phyloP scores from a whole-genome alignment of 2,797 vertebrate species.

The Toxotes lorentzi region DNA sequence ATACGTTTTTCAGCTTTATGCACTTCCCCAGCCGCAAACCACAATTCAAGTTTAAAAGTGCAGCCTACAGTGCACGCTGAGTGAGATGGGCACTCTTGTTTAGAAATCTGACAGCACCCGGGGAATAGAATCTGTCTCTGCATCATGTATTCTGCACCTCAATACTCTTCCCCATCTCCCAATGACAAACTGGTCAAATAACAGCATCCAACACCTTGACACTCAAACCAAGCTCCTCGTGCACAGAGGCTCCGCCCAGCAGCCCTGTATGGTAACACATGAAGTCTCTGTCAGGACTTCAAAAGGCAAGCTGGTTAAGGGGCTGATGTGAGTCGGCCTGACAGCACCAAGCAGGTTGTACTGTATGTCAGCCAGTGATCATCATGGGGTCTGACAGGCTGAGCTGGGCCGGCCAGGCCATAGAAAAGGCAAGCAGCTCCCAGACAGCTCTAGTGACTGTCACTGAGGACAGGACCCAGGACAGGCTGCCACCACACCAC shows the following conservation, averaged over 20 bases:
- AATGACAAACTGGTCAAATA: constrained; percentile 45
- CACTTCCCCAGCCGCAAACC: constrained; percentile 1
- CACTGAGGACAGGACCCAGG: constrained; percentile 62
- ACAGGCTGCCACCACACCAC: constrained; percentile 62
- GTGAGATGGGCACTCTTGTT: constrained; percentile 24
- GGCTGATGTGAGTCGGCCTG: constrained; percentile 77
- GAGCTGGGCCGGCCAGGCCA: constrained; percentile 67
- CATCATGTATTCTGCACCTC: constrained; percentile 22
- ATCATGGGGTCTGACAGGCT: constrained; percentile 80
- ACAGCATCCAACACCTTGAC: constrained; percentile 41
- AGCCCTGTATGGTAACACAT: constrained; percentile 43
- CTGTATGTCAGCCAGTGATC: constrained; percentile 79
- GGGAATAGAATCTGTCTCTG: constrained; percentile 40
- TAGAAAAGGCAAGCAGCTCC: constrained; percentile 74
- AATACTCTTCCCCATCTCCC: constrained; percentile 13
- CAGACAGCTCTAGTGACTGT: constrained; percentile 67
- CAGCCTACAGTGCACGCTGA: constrained; percentile 24
- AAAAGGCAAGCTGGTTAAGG: constrained; percentile 73
- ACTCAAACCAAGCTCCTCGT: constrained; percentile 33
- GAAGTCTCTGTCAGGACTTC: constrained; percentile 65
- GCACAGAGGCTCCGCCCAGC: constrained; percentile 42
- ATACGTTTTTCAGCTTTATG: constrained; percentile 18
- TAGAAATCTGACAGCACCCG: constrained; percentile 19
- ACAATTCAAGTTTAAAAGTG: constrained; percentile 19
- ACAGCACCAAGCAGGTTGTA: constrained; percentile 83